Conservation (phyloP, 1,140 invertebrate genomes). For the Aphelenchoides besseyi region DNA sequence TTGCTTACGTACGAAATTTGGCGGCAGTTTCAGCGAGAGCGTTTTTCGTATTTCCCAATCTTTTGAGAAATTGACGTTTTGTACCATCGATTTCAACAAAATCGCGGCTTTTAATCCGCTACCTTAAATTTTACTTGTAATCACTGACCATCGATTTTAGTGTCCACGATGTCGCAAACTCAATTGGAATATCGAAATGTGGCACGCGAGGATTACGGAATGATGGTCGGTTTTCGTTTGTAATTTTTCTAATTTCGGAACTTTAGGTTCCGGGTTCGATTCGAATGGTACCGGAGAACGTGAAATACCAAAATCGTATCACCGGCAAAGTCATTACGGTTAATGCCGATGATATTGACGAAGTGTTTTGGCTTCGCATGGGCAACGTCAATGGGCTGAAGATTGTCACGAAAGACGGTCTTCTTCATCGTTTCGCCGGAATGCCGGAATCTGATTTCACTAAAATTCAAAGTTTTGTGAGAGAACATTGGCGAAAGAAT, state of each 20-base stretch:
- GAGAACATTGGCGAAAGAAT: conserved; percentile 72
- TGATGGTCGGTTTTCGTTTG: background rate
- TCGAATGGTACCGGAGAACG: conserved; percentile 67
- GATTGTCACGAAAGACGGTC: conserved; percentile 84
- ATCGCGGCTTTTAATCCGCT: no score
- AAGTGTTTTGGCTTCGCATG: conserved; percentile 86
- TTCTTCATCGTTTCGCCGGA: conserved; percentile 83
- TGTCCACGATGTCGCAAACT: background rate
- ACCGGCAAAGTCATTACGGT: conserved; percentile 90
- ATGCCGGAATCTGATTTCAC: conserved; percentile 76
- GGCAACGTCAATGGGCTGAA: conserved; percentile 82
- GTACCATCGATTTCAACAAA: no score
- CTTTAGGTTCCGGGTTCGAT: background rate
- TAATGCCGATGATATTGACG: conserved; percentile 77
- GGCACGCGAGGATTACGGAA: background rate
- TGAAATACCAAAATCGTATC: conserved; percentile 90
- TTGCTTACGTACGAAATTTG: no score
- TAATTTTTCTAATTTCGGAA: background rate
- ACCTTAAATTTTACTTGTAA: no score
- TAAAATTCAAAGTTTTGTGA: conserved; percentile 65
- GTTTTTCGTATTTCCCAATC: no score
- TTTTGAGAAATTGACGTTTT: no score
- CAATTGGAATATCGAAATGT: conserved; percentile 10
- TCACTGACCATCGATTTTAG: no score
- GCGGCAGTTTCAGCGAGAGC: no score